phyloP scores from a whole-genome alignment of 1,140 invertebrate genomes.

The Psix sp. region DNA sequence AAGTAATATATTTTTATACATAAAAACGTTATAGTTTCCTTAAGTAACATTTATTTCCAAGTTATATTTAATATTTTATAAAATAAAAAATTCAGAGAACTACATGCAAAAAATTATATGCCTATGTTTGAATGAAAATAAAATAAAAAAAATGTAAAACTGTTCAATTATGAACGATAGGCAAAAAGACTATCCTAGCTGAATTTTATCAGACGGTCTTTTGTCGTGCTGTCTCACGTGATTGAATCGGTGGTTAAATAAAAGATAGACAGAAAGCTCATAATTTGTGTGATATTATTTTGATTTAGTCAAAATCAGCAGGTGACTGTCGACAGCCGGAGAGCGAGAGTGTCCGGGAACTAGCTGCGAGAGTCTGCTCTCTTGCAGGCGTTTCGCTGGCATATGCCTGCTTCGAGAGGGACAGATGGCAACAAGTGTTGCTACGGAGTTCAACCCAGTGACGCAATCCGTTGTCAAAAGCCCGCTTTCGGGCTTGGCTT shows the following conservation, averaged over 20 bases:
- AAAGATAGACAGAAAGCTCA: constrained; percentile 15
- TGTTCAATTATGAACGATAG: too few relatives aligned
- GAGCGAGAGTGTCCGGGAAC: constrained; percentile 55
- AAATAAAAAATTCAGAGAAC: too few relatives aligned
- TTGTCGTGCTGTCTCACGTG: neutral
- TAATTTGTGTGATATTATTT: constrained; percentile 63
- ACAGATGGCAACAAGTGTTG: constrained; percentile 65
- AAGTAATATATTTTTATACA: too few relatives aligned
- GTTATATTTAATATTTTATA: too few relatives aligned
- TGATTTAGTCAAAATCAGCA: constrained; percentile 69
- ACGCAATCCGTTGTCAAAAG: constrained; percentile 11
- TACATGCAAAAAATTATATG: too few relatives aligned
- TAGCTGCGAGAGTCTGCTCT: constrained; percentile 29
- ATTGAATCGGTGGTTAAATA: constrained; percentile 1
- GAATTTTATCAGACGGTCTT: too few relatives aligned
- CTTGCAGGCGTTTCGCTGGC: constrained; percentile 50
- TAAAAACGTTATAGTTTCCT: too few relatives aligned
- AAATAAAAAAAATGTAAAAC: too few relatives aligned
- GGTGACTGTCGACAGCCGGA: constrained; percentile 71
- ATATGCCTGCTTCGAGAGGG: constrained; percentile 66
- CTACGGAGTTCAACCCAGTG: constrained; percentile 8
- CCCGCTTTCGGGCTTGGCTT: constrained; percentile 23
- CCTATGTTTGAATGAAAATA: too few relatives aligned
- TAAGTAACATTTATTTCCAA: too few relatives aligned
- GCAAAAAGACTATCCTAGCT: too few relatives aligned